Evolutionary conservation across 2,888 invertebrate genomes (phyloP), one percentile per base, ranked within the genome.

Genomic region (Altica lythri): DNA sequence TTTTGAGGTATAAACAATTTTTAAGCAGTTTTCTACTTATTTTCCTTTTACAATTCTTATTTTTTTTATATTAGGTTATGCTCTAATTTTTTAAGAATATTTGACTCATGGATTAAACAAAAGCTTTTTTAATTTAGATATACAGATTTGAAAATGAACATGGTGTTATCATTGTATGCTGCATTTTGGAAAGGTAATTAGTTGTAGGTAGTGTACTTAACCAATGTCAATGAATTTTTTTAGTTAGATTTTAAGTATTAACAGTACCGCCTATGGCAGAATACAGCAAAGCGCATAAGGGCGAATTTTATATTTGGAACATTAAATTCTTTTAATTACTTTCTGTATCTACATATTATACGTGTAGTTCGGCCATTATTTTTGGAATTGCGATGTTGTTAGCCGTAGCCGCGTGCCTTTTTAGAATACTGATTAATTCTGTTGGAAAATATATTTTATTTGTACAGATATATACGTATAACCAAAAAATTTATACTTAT

Each of bases 261-360:
- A 3, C 4, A 29, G 27, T 30, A 47, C 32, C 48, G 56, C 50
- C 50, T 37, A 32, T 55, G 61, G 46, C 45, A 18, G 25, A 44
- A 42, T 37, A 47, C 35, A 18, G 14, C 17, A 35, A 54, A 59
- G 51, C 56, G 59, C 58, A 59, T 55, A 63, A 68, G 71, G 71
- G 69, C 66, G 73, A 72, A 72, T 75, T 75, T 74, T 74, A 73
- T 74, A 74, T 74, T 72, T 74, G 72, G 72, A 71, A 74, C 75
- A 75, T 75, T 74, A 75, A 74, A 75, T 75, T 75, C 73, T 73
- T 74, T 75, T 75, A 75, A 75, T 75, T 74, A 74, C 75, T 70
- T 72, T 72, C 71, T 69, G 72, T 74, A 74, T 74, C 74, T 74
- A 73, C 73, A 73, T 74, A 72, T 72, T 72, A 74, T 72, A 72